Evolutionary conservation across 2,888 invertebrate species (phyloP), one percentile per base, ranked within the genome.

Genomic region (Dilophus febrilis): DNA sequence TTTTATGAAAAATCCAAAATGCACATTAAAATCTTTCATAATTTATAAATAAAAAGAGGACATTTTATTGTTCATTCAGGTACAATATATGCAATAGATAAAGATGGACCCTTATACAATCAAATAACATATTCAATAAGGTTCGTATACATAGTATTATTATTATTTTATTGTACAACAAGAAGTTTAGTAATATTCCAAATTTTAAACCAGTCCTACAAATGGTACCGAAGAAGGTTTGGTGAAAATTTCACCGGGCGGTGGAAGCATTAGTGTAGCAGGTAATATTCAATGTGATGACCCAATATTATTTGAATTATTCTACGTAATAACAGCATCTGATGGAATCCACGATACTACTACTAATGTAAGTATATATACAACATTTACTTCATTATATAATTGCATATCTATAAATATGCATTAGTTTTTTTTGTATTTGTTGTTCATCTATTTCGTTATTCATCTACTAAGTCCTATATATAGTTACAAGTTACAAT

Each of bases 21-120:
- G n/a, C n/a, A n/a, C n/a, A n/a, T n/a, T n/a, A n/a, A n/a, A n/a
- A n/a, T n/a, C n/a, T n/a, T n/a, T n/a, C n/a, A n/a, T n/a, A n/a
- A n/a, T n/a, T n/a, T n/a, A n/a, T n/a, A n/a, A n/a, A n/a, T n/a
- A n/a, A n/a, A n/a, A n/a, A n/a, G n/a, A n/a, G n/a, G n/a, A n/a
- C n/a, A n/a, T n/a, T n/a, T n/a, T n/a, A n/a, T n/a, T n/a, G n/a
- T 38, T 28, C 6, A 37, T 40, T 5, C 7, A 49, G 51, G 53
- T 17, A 64, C 66, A 4, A 64, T 77, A 14, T 58, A 59, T 27
- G 77, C 77, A 5, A 67, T 61, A 0, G 77, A 77, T 55, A 65
- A 64, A 40, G 77, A 77, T 53, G 73, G 72, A 0, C 68, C 70
- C 0, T 61, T 67, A 3, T 67, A 66, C 53, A 72, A 73, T 54